Evolutionary conservation across 2,888 invertebrate species (phyloP).

Genomic region (Agrotis puta): DNA sequence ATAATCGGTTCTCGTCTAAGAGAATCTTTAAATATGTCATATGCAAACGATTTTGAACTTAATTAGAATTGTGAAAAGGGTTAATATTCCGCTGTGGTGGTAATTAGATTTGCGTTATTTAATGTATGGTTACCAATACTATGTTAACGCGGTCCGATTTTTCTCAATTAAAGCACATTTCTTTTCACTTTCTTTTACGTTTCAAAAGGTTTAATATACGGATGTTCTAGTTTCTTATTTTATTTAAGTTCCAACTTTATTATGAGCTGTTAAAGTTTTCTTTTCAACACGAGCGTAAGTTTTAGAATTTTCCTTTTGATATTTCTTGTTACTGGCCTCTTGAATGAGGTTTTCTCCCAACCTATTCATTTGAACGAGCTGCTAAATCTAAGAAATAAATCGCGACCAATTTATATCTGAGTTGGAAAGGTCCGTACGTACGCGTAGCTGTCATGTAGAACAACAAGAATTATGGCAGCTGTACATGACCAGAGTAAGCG

Average conservation of each 20-base stretch:
- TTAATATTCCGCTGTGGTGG: background rate
- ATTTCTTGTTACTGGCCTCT: constrained; percentile 6
- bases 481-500: constrained; percentile 45
- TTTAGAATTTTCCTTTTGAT: background rate
- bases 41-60: constrained; percentile 37
- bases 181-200: constrained; percentile 47
- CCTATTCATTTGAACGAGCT: constrained; percentile 11
- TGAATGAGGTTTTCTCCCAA: constrained; percentile 14
- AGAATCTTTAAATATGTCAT: constrained; percentile 28
- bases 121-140: constrained; percentile 43
- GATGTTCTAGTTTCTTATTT: constrained; percentile 18
- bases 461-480: constrained; percentile 42
- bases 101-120: constrained; percentile 54
- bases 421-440: constrained; percentile 38
- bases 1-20: constrained; percentile 9
- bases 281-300: constrained; percentile 14
- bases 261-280: constrained; percentile 9
- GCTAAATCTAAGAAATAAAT: constrained; percentile 42
- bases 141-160: constrained; percentile 45
- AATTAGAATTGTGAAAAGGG: background rate
- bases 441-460: constrained; percentile 43
- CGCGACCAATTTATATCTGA: constrained; percentile 43
- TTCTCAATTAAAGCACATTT: constrained; percentile 42
- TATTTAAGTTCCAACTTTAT: background rate
- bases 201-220: constrained; percentile 13